A percentile compares a stretch with the other conserved stretches of the same genome.
Conservation (phyloP, 2,888 invertebrate genomes). For the Crioceris asparagi region DNA sequence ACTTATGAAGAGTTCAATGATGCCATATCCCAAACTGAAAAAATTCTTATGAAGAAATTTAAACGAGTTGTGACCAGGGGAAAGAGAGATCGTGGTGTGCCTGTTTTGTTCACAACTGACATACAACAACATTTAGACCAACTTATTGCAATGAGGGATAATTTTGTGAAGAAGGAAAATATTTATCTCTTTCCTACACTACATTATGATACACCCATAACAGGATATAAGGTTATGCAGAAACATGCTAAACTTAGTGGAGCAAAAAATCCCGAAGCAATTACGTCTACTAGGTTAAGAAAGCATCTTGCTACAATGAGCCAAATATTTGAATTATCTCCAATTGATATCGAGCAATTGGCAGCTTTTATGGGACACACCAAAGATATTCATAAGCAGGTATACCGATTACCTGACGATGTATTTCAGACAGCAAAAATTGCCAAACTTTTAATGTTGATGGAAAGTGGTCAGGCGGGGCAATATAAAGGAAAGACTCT, state of each 20-base stretch:
- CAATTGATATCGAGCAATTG: slow-evolving; percentile 19
- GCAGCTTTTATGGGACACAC: slow-evolving; percentile 22
- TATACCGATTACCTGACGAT: slow-evolving; percentile 14
- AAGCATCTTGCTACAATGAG: slow-evolving; percentile 20
- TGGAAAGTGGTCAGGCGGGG: slow-evolving; percentile 16
- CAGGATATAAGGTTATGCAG: slow-evolving; percentile 19
- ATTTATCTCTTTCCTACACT: slow-evolving; percentile 13
- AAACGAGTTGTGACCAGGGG: slow-evolving; percentile 13
- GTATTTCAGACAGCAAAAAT: slow-evolving; percentile 16
- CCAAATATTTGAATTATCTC: slow-evolving; percentile 18
- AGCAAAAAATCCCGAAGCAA: slow-evolving; percentile 17
- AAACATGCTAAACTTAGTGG: slow-evolving; percentile 17
- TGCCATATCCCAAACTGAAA: slow-evolving; percentile 3
- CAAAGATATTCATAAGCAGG: slow-evolving; percentile 12
- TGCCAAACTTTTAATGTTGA: slow-evolving; percentile 17
- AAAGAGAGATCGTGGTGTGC: slow-evolving; percentile 11
- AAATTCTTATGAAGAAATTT: slow-evolving; percentile 11
- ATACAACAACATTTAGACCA: slow-evolving; percentile 17
- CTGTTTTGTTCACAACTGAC: slow-evolving; percentile 17
- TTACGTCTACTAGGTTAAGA: slow-evolving; percentile 17
- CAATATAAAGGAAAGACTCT: slow-evolving; percentile 16
- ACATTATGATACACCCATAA: slow-evolving; percentile 9
- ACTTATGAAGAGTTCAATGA: slow-evolving; percentile 14
- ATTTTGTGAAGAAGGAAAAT: slow-evolving; percentile 10
- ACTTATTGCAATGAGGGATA: slow-evolving; percentile 7